A percentile compares a stretch with the other conserved stretches of the same genome.
Conservation (phyloP, 1,140 invertebrate species). For the Brachionus plicatilis region DNA sequence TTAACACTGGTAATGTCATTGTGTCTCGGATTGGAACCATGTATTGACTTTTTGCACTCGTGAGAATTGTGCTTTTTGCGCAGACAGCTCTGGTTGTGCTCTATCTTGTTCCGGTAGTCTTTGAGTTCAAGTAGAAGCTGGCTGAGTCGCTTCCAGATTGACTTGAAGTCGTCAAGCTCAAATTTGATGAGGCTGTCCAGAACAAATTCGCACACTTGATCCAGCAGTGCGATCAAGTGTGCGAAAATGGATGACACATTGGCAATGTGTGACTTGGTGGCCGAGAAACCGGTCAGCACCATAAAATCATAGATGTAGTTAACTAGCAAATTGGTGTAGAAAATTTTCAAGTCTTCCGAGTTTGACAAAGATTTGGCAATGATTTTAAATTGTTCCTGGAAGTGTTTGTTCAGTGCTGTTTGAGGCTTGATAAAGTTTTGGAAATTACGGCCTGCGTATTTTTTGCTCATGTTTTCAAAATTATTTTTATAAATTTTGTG, state of each 20-base stretch:
- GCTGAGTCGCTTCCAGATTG: neutral
- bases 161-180: neutral
- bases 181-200: neutral
- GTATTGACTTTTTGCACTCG: neutral
- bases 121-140: neutral
- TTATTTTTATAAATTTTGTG: conserved; percentile 20
- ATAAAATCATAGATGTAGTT: neutral
- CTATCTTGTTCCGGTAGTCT: neutral
- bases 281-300: neutral
- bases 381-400: neutral
- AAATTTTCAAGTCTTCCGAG: neutral
- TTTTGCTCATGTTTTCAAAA: conserved; percentile 20
- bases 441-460: neutral
- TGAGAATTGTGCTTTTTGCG: neutral
- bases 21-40: neutral
- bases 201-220: neutral
- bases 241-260: neutral
- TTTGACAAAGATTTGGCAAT: neutral
- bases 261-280: neutral
- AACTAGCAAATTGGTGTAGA: neutral
- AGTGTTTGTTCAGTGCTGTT: neutral
- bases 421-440: neutral
- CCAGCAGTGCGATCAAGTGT: neutral
- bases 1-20: neutral
- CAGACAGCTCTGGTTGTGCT: neutral